Evolutionary conservation across 2,113 vertebrate genomes (phyloP).

Genomic region (Mirounga angustirostris): DNA sequence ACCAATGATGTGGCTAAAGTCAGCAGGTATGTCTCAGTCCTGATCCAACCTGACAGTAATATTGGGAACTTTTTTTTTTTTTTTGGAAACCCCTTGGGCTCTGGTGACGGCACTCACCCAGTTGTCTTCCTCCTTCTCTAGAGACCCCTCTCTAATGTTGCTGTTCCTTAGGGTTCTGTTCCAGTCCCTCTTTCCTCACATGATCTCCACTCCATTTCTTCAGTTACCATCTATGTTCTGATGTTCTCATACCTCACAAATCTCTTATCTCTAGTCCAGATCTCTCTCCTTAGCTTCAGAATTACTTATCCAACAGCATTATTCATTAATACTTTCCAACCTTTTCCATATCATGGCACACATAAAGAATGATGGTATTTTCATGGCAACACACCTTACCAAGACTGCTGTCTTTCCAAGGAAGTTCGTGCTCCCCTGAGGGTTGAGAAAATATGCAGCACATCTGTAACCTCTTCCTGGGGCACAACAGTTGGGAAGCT

Average conservation of each 20-base stretch:
- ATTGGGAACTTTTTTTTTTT: background rate
- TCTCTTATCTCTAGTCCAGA: background rate
- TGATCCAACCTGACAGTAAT: background rate
- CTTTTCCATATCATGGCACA: background rate
- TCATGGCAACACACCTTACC: background rate
- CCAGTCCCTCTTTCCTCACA: background rate
- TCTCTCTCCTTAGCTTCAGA: conserved; percentile 16
- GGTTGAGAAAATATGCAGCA: background rate
- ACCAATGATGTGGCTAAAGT: background rate
- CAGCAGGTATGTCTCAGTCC: background rate
- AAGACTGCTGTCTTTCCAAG: background rate
- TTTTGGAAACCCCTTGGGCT: background rate
- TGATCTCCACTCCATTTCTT: background rate
- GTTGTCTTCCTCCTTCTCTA: conserved; percentile 9
- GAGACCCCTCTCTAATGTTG: background rate
- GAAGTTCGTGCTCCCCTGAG: background rate
- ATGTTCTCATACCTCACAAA: conserved; percentile 28
- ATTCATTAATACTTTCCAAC: background rate
- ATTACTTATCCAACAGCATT: conserved; percentile 15
- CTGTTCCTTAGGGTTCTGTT: background rate
- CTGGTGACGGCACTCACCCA: background rate
- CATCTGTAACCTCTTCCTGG: background rate
- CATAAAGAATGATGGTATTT: background rate
- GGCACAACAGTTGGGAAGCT: background rate
- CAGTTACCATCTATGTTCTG: background rate